A percentile compares a stretch with the other conserved stretches of the same genome.
phyloP scores from a whole-genome alignment of 2,113 vertebrate genomes.

The Philantomba maxwellii region DNA sequence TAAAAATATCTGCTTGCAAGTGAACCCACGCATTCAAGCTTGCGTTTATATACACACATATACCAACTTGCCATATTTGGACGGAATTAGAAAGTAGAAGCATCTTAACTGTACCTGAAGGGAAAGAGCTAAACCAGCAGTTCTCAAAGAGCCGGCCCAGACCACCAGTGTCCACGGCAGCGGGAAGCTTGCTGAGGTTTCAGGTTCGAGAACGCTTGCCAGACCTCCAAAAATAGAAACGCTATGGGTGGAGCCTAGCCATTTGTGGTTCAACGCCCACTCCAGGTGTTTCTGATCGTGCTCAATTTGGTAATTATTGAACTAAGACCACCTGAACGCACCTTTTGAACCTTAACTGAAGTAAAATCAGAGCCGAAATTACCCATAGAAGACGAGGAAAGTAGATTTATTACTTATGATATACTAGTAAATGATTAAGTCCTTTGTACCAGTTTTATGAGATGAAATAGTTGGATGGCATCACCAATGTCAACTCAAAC shows the following conservation, averaged over 20 bases:
- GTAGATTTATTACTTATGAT: not conserved
- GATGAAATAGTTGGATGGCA: not conserved
- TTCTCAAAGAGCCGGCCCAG: not conserved
- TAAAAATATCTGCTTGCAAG: not conserved
- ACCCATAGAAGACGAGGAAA: fast-evolving
- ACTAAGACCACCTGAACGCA: not conserved
- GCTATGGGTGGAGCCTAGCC: not conserved
- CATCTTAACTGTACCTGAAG: not conserved
- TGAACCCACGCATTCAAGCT: not conserved
- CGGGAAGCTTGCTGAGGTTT: not conserved
- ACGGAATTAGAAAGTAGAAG: not conserved
- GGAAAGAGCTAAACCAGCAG: not conserved
- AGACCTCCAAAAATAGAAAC: not conserved
- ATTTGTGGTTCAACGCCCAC: fast-evolving
- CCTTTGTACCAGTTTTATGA: not conserved
- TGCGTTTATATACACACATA: not conserved
- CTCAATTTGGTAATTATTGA: not conserved
- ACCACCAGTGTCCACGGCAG: not conserved
- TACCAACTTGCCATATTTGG: not conserved
- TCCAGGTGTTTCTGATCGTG: not conserved
- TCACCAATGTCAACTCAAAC: not conserved
- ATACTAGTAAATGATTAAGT: not conserved
- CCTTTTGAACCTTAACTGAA: not conserved
- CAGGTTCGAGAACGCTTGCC: fast-evolving
- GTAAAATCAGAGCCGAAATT: not conserved